Evolutionary conservation across 2,113 vertebrate genomes (phyloP).

Genomic region (Guaruba guarouba): DNA sequence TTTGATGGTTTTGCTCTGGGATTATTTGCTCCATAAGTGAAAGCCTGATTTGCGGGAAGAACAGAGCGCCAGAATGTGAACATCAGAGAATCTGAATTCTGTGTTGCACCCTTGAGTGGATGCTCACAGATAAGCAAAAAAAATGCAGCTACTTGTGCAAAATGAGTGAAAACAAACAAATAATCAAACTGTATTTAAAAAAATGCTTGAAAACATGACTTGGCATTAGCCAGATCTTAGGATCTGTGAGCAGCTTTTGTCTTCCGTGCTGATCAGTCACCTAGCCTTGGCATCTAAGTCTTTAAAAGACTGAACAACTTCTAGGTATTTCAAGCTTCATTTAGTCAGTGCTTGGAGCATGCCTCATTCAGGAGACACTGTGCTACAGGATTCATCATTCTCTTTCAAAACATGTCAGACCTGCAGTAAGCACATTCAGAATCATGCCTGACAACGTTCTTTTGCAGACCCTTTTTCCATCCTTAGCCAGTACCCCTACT

Average conservation of each 20-base stretch:
- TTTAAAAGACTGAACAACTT: background rate
- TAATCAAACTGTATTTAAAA: background rate
- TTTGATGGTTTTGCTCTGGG: background rate
- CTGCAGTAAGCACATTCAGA: background rate
- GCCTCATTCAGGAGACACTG: background rate
- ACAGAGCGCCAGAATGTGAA: background rate
- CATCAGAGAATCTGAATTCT: background rate
- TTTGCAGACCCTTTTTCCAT: background rate
- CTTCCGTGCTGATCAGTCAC: background rate
- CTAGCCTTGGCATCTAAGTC: background rate
- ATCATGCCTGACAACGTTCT: background rate
- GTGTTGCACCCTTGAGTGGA: background rate
- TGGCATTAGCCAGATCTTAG: background rate
- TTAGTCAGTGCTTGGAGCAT: background rate
- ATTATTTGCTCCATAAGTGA: background rate
- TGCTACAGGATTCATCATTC: background rate
- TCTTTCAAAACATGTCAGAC: background rate
- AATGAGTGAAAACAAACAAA: background rate
- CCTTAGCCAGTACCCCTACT: background rate
- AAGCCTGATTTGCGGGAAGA: background rate
- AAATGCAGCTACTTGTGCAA: background rate
- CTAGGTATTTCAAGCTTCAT: slow-evolving; percentile 30
- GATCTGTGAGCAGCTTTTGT: background rate
- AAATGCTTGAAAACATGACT: background rate
- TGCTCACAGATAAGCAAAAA: background rate